These are phyloP conservation scores for Lordiphosa fenestrarum DNA, from an alignment of 2,888 invertebrate species.

Conservation along the genomic window DNA sequence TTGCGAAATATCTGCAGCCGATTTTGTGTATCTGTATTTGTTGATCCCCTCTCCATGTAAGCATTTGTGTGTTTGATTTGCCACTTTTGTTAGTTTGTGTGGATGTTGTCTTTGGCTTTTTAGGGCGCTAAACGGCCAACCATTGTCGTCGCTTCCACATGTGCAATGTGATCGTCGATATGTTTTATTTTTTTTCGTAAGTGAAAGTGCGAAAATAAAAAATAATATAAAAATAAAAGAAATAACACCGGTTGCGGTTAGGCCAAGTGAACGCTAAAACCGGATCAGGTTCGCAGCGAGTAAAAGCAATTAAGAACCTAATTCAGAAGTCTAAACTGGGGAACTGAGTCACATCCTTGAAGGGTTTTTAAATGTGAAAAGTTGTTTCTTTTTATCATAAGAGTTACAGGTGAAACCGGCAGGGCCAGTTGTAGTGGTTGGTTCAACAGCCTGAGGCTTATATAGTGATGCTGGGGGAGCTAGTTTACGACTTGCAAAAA, in stretches of 20 bases:
- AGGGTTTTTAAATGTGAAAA: too few species aligned
- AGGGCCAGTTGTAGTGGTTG: too few species aligned
- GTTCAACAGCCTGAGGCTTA: too few species aligned
- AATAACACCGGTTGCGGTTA: slow-evolving; percentile 15
- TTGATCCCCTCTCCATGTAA: neutral
- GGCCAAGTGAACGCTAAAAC: neutral
- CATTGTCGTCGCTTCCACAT: slow-evolving; percentile 3
- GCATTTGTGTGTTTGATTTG: slow-evolving; percentile 15
- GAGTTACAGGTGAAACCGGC: too few species aligned
- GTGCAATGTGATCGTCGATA: slow-evolving; percentile 22
- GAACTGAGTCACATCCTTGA: too few species aligned
- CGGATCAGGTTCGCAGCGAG: slow-evolving; percentile 17
- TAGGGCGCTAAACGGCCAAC: slow-evolving; percentile 39
- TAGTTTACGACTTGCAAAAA: too few species aligned
- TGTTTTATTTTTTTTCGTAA: slow-evolving; percentile 36
- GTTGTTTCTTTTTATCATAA: too few species aligned
- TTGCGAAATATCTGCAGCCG: slow-evolving; percentile 48
- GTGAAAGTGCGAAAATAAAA: slow-evolving; percentile 65
- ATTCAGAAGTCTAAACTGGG: too few species aligned
- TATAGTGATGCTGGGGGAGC: too few species aligned
- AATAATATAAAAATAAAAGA: slow-evolving; percentile 17
- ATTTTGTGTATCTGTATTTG: slow-evolving; percentile 2
- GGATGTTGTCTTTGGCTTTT: slow-evolving; percentile 28
- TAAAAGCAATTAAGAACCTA: too few species aligned
- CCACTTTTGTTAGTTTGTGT: slow-evolving; percentile 9